Base-by-base conservation (phyloP, 2,797 vertebrate genomes). In the Telmatherina bonti region DNA sequence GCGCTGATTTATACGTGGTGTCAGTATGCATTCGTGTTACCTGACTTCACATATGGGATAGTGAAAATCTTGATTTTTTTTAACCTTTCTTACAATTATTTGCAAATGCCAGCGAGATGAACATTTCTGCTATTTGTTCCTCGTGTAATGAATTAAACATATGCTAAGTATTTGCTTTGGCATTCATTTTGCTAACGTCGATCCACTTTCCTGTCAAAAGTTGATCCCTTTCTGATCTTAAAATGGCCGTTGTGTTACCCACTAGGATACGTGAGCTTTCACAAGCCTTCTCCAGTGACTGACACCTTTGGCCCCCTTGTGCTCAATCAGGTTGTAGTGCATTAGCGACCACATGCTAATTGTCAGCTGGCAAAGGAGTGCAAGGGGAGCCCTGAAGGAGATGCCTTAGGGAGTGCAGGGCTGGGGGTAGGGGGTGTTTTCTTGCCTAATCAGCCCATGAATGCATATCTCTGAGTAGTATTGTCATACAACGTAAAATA, bases 241-340 rank as follows among this genome's bases (percentile, higher is more conserved):
- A 81, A 74, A 83, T 54, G 65, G 66, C 76, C 62, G 64, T 35
- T 12, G 45, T n/a, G 70, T 66, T 78, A n/a, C 16, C 53, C 49
- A 9, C 58, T 24, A 55, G 61, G 56, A 73, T 58, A 76, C n/a
- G 22, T 59, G 20, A 7, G 35, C 69, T 26, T 53, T 69, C 66
- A 67, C 74, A 33, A 75, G 76, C 78, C 74, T 56, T 74, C 82
- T 88, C 82, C 65, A 10, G 79, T 92, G 92, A 90, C 89, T 89
- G 92, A 90, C 90, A 92, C 89, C 87, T 67, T 63, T 84, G 84
- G 88, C 85, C 89, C 90, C 91, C 90, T 77, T 86, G 89, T 90
- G 91, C 84, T 89, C 89, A 92, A 91, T 92, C 91, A 91, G 84
- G 85, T 88, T 47, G 69, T 76, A 84, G 88, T 88, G 84, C 90